Evolutionary conservation across 2,797 vertebrate genomes (phyloP), one percentile per base, ranked within the genome.

Genomic region (Cichlasoma orientale): DNA sequence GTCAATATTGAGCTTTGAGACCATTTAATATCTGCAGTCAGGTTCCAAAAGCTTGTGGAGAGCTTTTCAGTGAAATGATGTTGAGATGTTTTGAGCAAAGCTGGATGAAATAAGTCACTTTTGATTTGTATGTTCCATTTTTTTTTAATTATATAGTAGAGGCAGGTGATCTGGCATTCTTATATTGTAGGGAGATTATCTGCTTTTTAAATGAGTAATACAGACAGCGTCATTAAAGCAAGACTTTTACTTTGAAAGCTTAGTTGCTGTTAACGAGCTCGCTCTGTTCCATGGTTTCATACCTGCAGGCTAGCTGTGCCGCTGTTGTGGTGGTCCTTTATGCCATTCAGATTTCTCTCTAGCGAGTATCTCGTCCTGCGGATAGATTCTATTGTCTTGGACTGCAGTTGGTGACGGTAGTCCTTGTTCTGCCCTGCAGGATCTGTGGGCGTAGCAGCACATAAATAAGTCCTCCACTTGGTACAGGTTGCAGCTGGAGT

Each of bases 61-160:
- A 50, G 16, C 19, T 5, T 68, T 74, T 10, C 19, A 41, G 8
- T 0, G 0, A 66, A 47, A 27, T 44, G 18, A 54, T n/a, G 23
- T 21, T 3, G 25, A n/a, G 31, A 44, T 6, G 14, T 66, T 66
- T 12, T 66, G 59, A 18, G 44, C 21, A 44, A 63, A 25, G 38
- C 33, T 0, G 16, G 47, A 6, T 66, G 61, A 66, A 27, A 3
- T 1, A 66, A 66, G 16, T 50, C 41, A 47, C 1, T 10, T 66
- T 66, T 27, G 5, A 27, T 66, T 9, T 66, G 38, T 5, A 47
- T 1, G 6, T 50, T 50, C 16, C 23, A 27, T 47, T 66, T 18
- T 6, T 66, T 44, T 47, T 63, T 3, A 0, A 0, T 27, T 4
- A 12, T 47, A 19, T 29, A 50, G 27, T 50, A 29, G 41, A 47